Base-by-base conservation (phyloP, 2,797 vertebrate species). In the Chelon labrosus region DNA sequence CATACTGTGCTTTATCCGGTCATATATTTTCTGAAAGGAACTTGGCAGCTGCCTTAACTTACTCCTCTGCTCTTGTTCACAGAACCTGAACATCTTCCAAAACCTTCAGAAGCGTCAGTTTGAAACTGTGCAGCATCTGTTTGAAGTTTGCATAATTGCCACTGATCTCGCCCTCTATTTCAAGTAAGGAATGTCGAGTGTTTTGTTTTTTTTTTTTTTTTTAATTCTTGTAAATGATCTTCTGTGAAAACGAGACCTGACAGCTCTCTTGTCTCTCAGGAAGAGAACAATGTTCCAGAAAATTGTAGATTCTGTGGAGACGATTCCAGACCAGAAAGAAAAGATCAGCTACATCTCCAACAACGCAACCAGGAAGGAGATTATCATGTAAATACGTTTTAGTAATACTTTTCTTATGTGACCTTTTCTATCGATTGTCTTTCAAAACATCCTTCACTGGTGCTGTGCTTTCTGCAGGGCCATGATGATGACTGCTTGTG, bases 401-500 rank as follows among this genome's bases (percentile, higher is more conserved):
- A 7, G 12, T 3, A 42, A 57, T 10, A 2, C 7, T 9, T 38
- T 46, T 9, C 3, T 60, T 25, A 12, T 12, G 10, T 47, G 11
- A 37, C 10, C 9, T 13, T 59, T 13, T 39, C 37, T 27, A 0
- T 2, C 9, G 3, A 12, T 35, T 31, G 19, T 57, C n/a, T 17
- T 27, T 77, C 22, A 41, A 46, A 53, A 65, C 25, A 2, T 20
- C 12, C 14, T 50, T 51, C 1, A 2, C 3, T 38, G 22, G 0
- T 12, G 53, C 35, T 11, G 0, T 51, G 0, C 62, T 54, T 58
- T 50, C 59, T 9, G 0, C 88, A 98, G 96, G 97, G 97, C 97
- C 41, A 98, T 98, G 97, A 98, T 99, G 97, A 99, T 99, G 97
- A 99, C 97, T 2, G 96, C 96, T 8, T 98, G 97, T 89, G 97